A percentile compares a stretch with the other conserved stretches of the same genome.
Evolutionary conservation across 2,888 invertebrate genomes (phyloP).

Genomic region (Ptilodon capucinus): DNA sequence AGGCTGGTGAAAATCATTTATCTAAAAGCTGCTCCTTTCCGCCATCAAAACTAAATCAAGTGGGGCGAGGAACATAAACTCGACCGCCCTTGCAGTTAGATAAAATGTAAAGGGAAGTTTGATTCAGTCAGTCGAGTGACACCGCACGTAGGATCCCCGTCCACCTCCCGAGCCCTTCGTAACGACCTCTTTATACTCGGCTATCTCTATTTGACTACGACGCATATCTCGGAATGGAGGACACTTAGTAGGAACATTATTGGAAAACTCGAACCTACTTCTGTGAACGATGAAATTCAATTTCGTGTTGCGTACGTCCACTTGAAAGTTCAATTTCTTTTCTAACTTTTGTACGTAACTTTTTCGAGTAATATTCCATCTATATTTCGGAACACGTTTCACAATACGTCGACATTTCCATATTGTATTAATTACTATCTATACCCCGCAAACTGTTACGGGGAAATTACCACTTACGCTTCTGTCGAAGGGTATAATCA

Average conservation of each 20-base stretch:
- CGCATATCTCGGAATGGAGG: constrained; percentile 67
- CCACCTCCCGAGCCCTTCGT: constrained; percentile 48
- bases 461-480: constrained; percentile 37
- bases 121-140: constrained; percentile 72
- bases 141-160: constrained; percentile 54
- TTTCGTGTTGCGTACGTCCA: constrained; percentile 13
- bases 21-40: constrained; percentile 76
- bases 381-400: background rate
- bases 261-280: constrained; percentile 63
- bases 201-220: constrained; percentile 75
- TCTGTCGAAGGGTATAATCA: constrained; percentile 38
- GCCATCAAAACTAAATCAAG: constrained; percentile 81
- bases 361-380: background rate
- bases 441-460: constrained; percentile 33
- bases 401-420: constrained; percentile 19
- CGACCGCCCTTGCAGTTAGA: constrained; percentile 78
- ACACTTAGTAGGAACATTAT: constrained; percentile 69
- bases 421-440: constrained; percentile 34
- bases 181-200: constrained; percentile 73
- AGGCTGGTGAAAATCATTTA: constrained; percentile 68
- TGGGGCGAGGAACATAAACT: constrained; percentile 76
- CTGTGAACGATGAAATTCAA: constrained; percentile 37
- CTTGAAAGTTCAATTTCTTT: constrained; percentile 4
- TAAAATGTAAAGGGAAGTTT: constrained; percentile 79
- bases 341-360: constrained; percentile 1